Base-by-base conservation (phyloP, 2,888 invertebrate species). In the Callyntrura sp. region DNA sequence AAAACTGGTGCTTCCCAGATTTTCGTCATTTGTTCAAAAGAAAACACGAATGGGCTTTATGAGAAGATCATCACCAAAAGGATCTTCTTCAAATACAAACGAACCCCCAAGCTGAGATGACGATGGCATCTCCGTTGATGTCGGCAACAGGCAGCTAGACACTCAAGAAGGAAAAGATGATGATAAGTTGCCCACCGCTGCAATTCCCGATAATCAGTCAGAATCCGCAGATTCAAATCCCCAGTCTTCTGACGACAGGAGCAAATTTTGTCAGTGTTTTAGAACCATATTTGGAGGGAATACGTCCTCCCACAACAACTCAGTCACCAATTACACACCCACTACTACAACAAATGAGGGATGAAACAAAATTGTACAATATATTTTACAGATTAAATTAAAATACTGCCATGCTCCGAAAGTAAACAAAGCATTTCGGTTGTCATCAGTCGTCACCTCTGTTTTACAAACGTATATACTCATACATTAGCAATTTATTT, bases 11-110 rank as follows among this genome's bases (percentile, higher is more conserved):
- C 92, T 93, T 85, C 92, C 93, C 48, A 57, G 92, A 68, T 92
- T 93, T 90, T 92, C 92, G 20, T 92, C 92, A n/a, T 93, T 93
- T 91, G 92, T 93, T 81, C 93, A 93, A 76, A 91, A 90, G 90
- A 91, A 92, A 90, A 92, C 92, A 0, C 20, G 92, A 55, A 92
- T 93, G 91, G 92, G 92, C 6, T 92, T 93, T 85, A 35, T 81
- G 57, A 86, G 91, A 83, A 89, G 92, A 48, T 90, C 91, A 12
- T 92, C 92, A 12, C 92, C 92, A 9, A 93, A 91, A 57, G 76
- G 76, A 17, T 68, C 68, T 14, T 48, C 76, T 12, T n/a, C 57
- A 11, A 90, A 91, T 62, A 70, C 90, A 0, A 90, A 90, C 83
- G 90, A 92, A 48, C 90, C 82, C 23, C 90, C 86, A 65, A 92